Conservation (phyloP, 2,113 vertebrate species). For the Perca fluviatilis region DNA sequence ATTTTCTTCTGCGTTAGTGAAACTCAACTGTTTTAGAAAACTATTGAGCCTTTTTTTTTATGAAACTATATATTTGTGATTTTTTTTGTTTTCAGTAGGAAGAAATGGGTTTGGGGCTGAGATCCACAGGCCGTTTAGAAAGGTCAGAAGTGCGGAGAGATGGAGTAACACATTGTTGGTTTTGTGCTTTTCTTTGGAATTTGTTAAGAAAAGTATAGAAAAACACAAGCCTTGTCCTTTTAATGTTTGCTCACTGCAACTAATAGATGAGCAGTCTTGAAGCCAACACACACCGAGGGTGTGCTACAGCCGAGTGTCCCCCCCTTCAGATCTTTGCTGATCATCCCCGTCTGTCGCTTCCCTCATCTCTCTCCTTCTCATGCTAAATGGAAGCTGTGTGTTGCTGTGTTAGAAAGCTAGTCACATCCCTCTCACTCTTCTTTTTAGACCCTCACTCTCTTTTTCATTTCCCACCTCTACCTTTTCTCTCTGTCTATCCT, state of each 20-base stretch:
- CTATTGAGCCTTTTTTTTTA: neutral
- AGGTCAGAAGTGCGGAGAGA: neutral
- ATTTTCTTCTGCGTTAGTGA: neutral
- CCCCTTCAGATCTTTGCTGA: conserved; percentile 72
- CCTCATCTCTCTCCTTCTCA: conserved; percentile 61
- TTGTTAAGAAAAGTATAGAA: conserved; percentile 1
- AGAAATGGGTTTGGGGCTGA: neutral
- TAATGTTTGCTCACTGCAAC: conserved; percentile 6
- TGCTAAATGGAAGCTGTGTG: conserved; percentile 84
- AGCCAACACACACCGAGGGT: neutral
- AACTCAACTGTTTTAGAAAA: neutral
- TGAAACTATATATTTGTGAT: neutral
- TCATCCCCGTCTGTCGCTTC: conserved; percentile 64
- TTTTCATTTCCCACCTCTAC: conserved; percentile 70
- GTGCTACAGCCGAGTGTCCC: conserved; percentile 46
- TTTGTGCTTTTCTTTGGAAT: neutral
- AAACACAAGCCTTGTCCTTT: neutral
- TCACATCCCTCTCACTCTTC: conserved; percentile 80
- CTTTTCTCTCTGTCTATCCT: conserved; percentile 69
- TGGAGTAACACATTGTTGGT: neutral
- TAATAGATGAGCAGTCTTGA: conserved; percentile 40
- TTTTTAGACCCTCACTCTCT: conserved; percentile 67
- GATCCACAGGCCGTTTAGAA: neutral
- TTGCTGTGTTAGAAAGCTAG: conserved; percentile 79
- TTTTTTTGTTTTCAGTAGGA: neutral